Evolutionary conservation across 2,888 invertebrate genomes (phyloP), one percentile per base, ranked within the genome.

Genomic region (Sceliomorpha sp.): DNA sequence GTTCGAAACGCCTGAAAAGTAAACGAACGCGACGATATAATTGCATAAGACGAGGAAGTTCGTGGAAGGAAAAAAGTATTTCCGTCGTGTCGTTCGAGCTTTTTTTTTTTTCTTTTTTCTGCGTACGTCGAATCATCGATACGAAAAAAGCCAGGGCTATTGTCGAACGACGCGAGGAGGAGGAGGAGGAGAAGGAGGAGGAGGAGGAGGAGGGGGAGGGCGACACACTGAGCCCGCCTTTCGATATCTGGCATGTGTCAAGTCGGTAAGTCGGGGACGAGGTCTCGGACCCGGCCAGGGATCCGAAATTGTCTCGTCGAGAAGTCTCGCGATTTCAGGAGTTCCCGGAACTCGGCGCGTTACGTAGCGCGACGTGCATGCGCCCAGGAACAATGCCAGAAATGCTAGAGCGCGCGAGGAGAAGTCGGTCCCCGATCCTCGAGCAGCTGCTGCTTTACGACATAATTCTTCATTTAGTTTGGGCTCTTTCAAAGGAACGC

Each of bases 271-370:
- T 32, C 24, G 32, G 31, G 40, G 39, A 17, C 20, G 31, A 62
- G 51, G 37, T 14, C 44, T 55, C 27, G 31, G 40, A 50, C 44
- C 48, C 39, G 44, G 56, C 64, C 50, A 20, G 42, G 44, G 53
- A 31, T 56, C 64, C 44, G 56, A 64, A 64, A 53, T 31, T 26
- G 64, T 64, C 56, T 56, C 64, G 56, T 56, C 64, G 37, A 17
- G 39, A 50, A 64, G 64, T 64, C 64, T 64, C 56, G 64, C 64
- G 56, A 56, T 64, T 50, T 50, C 50, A 56, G 56, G 50, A 40
- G 64, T 64, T 64, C 64, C 64, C 64, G 64, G 64, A 64, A 64
- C 56, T 64, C 40, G n/a, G 44, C 44, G 56, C 64, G 64, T 64
- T 45, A 62, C 62, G 48, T 58, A 50, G 37, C 15, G 1, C 40